Percentiles rank a stretch among this genome's conserved stretches.
These are phyloP conservation scores for Antigone vipio DNA, from an alignment of 2,113 vertebrate species.

Conservation along the genomic window DNA sequence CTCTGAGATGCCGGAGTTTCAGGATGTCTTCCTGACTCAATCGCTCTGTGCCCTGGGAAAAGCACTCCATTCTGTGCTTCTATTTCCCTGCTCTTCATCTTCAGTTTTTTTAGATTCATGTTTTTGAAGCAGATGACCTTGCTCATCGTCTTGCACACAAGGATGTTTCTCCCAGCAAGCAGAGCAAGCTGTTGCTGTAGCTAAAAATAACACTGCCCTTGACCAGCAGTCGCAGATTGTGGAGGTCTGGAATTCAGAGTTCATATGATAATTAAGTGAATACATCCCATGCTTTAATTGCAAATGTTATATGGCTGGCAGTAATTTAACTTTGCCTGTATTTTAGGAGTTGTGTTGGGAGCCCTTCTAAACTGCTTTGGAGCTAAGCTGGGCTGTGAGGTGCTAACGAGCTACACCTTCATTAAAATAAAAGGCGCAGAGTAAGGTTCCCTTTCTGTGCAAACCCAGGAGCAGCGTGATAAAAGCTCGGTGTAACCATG, in stretches of 20 bases:
- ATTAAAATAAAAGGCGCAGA: not conserved
- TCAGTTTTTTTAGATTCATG: not conserved
- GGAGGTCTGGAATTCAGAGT: not conserved
- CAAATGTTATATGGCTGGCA: not conserved
- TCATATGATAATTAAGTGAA: not conserved
- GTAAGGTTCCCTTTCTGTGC: not conserved
- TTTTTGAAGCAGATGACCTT: not conserved
- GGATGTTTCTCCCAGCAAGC: not conserved
- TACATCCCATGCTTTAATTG: not conserved
- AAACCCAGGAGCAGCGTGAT: not conserved
- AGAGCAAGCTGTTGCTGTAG: not conserved
- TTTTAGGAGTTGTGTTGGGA: not conserved
- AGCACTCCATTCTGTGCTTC: not conserved
- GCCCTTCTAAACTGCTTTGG: not conserved
- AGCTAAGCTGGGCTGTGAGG: not conserved
- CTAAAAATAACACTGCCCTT: not conserved
- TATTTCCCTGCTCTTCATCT: not conserved
- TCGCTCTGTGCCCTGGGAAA: not conserved
- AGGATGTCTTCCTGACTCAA: not conserved
- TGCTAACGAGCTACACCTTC: not conserved
- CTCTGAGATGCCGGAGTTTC: not conserved
- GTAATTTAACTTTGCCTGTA: not conserved
- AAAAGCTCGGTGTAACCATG: not conserved
- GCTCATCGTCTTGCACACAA: accelerated
- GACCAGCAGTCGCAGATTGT: not conserved